phyloP scores from a whole-genome alignment of 2,888 invertebrate species.

The Thelaira solivaga region DNA sequence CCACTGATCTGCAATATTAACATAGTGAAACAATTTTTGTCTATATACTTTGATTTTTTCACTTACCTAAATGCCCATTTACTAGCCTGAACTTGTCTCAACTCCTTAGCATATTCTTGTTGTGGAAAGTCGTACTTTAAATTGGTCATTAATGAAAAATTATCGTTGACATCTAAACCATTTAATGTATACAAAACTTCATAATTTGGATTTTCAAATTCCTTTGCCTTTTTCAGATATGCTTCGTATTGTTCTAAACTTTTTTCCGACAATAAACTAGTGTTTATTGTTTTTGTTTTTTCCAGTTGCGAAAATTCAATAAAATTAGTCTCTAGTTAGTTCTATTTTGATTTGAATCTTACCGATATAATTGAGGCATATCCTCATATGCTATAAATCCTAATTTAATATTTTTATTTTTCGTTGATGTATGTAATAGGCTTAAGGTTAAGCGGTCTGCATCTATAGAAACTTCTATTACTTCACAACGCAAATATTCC shows the following conservation, averaged over 20 bases:
- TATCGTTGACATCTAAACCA: slow-evolving; percentile 72
- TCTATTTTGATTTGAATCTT: slow-evolving; percentile 76
- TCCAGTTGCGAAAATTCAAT: neutral
- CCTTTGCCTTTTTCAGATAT: slow-evolving; percentile 88
- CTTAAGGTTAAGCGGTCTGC: slow-evolving; percentile 92
- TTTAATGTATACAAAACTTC: slow-evolving; percentile 87
- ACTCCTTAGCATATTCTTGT: slow-evolving; percentile 88
- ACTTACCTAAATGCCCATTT: slow-evolving; percentile 91
- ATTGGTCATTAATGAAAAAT: slow-evolving; percentile 71
- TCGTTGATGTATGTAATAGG: slow-evolving; percentile 87
- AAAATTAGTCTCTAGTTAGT: neutral
- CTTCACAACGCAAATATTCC: slow-evolving; percentile 92
- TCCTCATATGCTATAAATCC: slow-evolving; percentile 90
- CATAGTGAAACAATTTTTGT: neutral
- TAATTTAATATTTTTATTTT: slow-evolving; percentile 85
- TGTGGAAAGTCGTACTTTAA: slow-evolving; percentile 86
- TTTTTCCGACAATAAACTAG: slow-evolving; percentile 80
- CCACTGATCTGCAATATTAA: slow-evolving; percentile 81
- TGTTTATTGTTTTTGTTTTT: neutral
- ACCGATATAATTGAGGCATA: slow-evolving; percentile 90
- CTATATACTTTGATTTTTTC: neutral
- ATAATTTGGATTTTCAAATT: slow-evolving; percentile 93
- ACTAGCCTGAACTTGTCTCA: slow-evolving; percentile 93
- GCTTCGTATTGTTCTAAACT: slow-evolving; percentile 88
- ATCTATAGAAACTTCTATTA: slow-evolving; percentile 90